phyloP scores from a whole-genome alignment of 2,113 vertebrate species.

The Bufo bufo region DNA sequence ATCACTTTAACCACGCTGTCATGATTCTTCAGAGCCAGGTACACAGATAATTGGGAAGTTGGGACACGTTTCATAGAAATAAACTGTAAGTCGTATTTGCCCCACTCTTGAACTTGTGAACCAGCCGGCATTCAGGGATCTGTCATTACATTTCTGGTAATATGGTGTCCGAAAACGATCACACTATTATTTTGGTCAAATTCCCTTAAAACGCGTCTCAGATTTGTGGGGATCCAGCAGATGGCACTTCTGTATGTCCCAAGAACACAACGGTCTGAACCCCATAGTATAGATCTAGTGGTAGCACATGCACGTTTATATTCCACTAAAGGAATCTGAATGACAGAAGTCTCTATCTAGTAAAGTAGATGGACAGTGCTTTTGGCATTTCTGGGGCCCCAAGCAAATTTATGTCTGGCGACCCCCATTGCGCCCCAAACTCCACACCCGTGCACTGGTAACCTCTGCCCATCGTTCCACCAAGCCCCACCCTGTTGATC shows the following conservation, averaged over 20 bases:
- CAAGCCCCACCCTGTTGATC: no score
- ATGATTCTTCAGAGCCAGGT: constrained; percentile 99
- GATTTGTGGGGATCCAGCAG: not conserved
- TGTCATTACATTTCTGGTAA: not conserved
- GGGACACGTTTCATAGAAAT: not conserved
- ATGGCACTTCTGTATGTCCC: not conserved
- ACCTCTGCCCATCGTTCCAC: no score
- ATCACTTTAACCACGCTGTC: constrained; percentile 98
- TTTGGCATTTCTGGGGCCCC: no score
- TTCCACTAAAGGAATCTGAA: not conserved
- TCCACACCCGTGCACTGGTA: no score
- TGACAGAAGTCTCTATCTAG: not conserved
- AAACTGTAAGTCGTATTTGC: not conserved
- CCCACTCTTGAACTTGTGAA: not conserved
- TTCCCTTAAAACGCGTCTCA: not conserved
- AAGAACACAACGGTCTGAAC: not conserved
- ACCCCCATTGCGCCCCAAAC: no score
- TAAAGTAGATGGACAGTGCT: not conserved
- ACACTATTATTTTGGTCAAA: no score
- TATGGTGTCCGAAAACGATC: not conserved
- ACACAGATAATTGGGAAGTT: constrained; percentile 57
- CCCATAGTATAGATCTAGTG: not conserved
- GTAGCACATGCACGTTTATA: not conserved
- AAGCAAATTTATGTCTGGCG: no score
- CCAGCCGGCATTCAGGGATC: not conserved